Percentiles rank a stretch among this genome's conserved stretches.
phyloP scores from a whole-genome alignment of 2,797 vertebrate genomes.

The Labroides dimidiatus region DNA sequence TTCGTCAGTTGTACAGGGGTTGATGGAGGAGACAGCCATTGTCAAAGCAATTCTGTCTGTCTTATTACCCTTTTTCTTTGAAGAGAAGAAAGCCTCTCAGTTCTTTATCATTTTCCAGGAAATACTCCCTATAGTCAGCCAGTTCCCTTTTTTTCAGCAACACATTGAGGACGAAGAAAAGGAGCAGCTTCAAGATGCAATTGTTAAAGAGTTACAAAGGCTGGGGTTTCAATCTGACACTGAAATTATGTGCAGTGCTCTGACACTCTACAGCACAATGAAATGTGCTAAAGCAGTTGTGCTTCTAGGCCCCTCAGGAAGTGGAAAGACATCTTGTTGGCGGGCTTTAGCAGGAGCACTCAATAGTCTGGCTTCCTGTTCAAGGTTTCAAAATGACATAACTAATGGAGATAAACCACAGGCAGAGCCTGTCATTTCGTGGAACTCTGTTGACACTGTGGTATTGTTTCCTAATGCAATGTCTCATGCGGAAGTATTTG shows the following conservation, averaged over 20 bases:
- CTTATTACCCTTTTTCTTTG: slow-evolving; percentile 61
- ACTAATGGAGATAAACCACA: slow-evolving; percentile 20
- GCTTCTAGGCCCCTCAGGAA: slow-evolving; percentile 87
- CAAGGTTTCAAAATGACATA: slow-evolving; percentile 23
- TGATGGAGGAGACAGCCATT: slow-evolving; percentile 83
- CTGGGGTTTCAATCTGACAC: slow-evolving; percentile 66
- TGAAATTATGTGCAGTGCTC: slow-evolving; percentile 65
- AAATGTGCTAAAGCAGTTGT: slow-evolving; percentile 76
- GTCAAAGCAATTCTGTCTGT: slow-evolving; percentile 81
- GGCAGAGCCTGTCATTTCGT: slow-evolving; percentile 18
- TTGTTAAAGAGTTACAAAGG: slow-evolving; percentile 78
- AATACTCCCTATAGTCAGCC: slow-evolving; percentile 77
- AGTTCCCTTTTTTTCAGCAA: slow-evolving; percentile 55
- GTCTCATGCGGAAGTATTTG: slow-evolving; percentile 84
- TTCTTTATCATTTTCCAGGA: slow-evolving; percentile 81
- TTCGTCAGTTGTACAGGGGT: slow-evolving; percentile 40
- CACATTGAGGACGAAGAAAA: slow-evolving; percentile 55
- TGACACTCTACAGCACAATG: slow-evolving; percentile 83
- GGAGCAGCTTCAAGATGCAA: slow-evolving; percentile 58
- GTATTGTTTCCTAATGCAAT: slow-evolving; percentile 88
- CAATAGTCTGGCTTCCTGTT: slow-evolving; percentile 72
- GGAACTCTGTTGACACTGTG: slow-evolving; percentile 76
- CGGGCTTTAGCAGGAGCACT: slow-evolving; percentile 81
- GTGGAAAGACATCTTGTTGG: slow-evolving; percentile 89
- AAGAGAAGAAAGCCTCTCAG: slow-evolving; percentile 62